These are phyloP conservation scores for Takifugu ocellatus DNA, from an alignment of 2,797 vertebrate genomes.

Conservation along the genomic window DNA sequence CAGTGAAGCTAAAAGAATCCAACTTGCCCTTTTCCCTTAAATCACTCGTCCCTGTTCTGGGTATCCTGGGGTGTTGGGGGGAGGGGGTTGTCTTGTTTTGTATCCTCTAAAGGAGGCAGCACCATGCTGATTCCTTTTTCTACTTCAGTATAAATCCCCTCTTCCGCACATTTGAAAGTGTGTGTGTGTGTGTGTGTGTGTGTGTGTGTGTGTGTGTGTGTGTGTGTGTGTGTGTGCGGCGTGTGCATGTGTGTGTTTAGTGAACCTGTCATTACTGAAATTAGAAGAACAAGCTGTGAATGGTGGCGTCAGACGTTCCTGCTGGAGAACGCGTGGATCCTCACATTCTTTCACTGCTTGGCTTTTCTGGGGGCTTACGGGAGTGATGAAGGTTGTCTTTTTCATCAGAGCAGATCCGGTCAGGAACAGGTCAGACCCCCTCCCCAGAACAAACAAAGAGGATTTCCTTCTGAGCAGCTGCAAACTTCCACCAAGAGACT, in stretches of 20 bases:
- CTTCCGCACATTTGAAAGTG: slow-evolving; percentile 52
- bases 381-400: too few relatives aligned
- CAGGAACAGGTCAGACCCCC: too few relatives aligned
- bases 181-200: slow-evolving; percentile 14
- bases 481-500: too few relatives aligned
- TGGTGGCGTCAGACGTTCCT: slow-evolving; percentile 50
- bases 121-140: slow-evolving; percentile 15
- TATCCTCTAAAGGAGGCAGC: slow-evolving; percentile 38
- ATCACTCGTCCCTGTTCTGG: slow-evolving; percentile 8
- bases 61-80: neutral
- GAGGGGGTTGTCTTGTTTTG: slow-evolving; percentile 8
- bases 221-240: too few relatives aligned
- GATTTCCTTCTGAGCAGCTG: too few relatives aligned
- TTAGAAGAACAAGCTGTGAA: slow-evolving; percentile 59
- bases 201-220: too few relatives aligned
- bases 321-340: slow-evolving; percentile 53
- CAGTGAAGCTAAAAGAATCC: too few relatives aligned
- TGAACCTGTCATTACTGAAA: slow-evolving; percentile 71
- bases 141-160: slow-evolving; percentile 37
- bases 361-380: too few relatives aligned
- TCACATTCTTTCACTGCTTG: slow-evolving; percentile 25
- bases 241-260: too few relatives aligned
- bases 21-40: too few relatives aligned
- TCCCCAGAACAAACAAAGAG: too few relatives aligned
- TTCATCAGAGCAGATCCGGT: too few relatives aligned